Percentiles rank a stretch among this genome's conserved stretches.
phyloP scores from a whole-genome alignment of 2,797 vertebrate genomes.

The Urocyon cinereoargenteus region DNA sequence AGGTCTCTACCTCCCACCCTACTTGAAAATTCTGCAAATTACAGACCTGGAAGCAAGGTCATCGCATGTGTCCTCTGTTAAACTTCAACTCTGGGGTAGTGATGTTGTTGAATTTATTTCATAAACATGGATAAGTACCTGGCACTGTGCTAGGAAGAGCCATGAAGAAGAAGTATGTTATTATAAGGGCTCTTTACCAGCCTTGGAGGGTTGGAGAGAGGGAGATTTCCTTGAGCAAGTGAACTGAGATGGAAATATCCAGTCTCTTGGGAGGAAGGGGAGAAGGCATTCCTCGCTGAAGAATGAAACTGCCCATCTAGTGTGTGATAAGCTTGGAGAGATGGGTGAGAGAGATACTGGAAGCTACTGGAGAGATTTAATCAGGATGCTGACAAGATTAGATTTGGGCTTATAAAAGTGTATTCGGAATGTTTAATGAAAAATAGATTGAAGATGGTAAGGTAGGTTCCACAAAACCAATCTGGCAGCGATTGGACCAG shows the following conservation, averaged over 20 bases:
- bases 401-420: not conserved
- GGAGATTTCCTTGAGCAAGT: not conserved
- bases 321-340: not conserved
- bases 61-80: accelerated
- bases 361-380: not conserved
- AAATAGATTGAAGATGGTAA: not conserved
- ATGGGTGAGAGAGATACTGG: not conserved
- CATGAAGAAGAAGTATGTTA: not conserved
- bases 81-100: not conserved
- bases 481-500: not conserved
- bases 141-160: not conserved
- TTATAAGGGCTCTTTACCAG: not conserved
- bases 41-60: not conserved
- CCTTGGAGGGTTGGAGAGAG: not conserved
- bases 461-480: not conserved
- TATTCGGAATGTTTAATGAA: not conserved
- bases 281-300: not conserved
- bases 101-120: accelerated
- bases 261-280: not conserved
- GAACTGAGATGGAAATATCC: not conserved
- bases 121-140: not conserved
- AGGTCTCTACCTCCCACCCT: not conserved
- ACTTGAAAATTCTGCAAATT: not conserved
- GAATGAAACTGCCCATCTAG: not conserved
- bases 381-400: not conserved